These are phyloP conservation scores for Antheraea yamamai DNA, from an alignment of 2,888 invertebrate species.

Conservation along the genomic window DNA sequence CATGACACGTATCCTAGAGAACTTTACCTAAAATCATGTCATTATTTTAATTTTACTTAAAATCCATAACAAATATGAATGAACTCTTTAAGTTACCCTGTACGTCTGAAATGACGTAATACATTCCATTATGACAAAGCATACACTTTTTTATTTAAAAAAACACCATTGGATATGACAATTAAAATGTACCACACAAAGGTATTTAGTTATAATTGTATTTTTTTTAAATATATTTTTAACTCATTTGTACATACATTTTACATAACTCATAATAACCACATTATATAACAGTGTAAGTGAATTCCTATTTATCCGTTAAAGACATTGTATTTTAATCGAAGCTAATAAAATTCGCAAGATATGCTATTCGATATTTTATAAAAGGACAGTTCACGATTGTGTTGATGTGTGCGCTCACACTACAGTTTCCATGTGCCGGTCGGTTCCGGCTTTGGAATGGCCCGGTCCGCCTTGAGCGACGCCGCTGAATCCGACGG, in stretches of 20 bases:
- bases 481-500: slow-evolving; percentile 56
- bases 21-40: slow-evolving; percentile 1
- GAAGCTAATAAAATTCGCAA: slow-evolving; percentile 8
- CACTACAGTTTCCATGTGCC: slow-evolving; percentile 54
- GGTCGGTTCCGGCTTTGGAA: slow-evolving; percentile 75
- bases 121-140: not conserved
- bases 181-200: no score
- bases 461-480: slow-evolving; percentile 78
- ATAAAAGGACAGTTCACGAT: slow-evolving; percentile 45
- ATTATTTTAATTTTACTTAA: not conserved
- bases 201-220: no score
- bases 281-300: not conserved
- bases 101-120: not conserved
- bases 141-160: not conserved
- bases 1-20: slow-evolving; percentile 6
- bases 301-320: not conserved
- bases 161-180: not conserved
- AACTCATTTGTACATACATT: not conserved
- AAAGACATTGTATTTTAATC: not conserved
- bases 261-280: not conserved
- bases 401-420: slow-evolving; percentile 44
- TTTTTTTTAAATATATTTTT: not conserved
- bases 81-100: not conserved
- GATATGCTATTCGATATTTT: slow-evolving; percentile 11
- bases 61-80: not conserved